Percentiles rank a stretch among this genome's conserved stretches.
Conservation (phyloP, 2,797 vertebrate genomes). For the Echeneis naucrates region DNA sequence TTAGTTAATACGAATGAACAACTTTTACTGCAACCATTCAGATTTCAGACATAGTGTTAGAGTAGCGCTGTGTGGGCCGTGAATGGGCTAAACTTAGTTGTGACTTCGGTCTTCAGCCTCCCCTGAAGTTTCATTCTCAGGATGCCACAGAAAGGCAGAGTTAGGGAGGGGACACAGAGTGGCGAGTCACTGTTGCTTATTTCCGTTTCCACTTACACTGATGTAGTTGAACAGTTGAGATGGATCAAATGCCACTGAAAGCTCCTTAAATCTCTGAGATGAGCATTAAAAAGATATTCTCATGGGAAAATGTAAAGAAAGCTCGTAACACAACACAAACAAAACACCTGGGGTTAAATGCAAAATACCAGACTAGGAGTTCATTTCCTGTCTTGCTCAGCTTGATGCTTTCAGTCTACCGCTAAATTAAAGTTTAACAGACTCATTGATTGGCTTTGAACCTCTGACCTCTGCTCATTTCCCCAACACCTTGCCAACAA, state of each 20-base stretch:
- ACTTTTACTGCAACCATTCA: conserved; percentile 27
- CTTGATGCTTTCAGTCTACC: conserved; percentile 14
- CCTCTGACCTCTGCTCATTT: conserved; percentile 12
- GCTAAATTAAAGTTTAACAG: conserved; percentile 55
- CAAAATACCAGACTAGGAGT: conserved; percentile 8
- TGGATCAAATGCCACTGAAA: conserved; percentile 25
- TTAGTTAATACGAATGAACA: conserved; percentile 14
- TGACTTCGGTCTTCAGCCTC: conserved; percentile 67
- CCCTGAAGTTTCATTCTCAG: conserved; percentile 72
- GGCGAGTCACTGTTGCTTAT: conserved; percentile 24
- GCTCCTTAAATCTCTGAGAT: conserved; percentile 10
- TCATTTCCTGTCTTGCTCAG: conserved; percentile 50
- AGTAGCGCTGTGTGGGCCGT: conserved; percentile 48
- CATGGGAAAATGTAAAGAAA: conserved; percentile 3
- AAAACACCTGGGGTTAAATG: conserved; percentile 14
- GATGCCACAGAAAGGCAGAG: conserved; percentile 74
- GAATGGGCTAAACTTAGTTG: conserved; percentile 76
- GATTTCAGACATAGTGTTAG: conserved; percentile 47
- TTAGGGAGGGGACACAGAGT: conserved; percentile 42
- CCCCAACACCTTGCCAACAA: not conserved
- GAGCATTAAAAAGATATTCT: not conserved
- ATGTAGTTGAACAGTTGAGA: not conserved
- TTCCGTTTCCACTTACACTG: conserved; percentile 20
- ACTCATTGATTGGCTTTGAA: conserved; percentile 40
- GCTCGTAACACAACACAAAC: not conserved